phyloP scores from a whole-genome alignment of 2,797 vertebrate species.

The Epinephelus awoara region DNA sequence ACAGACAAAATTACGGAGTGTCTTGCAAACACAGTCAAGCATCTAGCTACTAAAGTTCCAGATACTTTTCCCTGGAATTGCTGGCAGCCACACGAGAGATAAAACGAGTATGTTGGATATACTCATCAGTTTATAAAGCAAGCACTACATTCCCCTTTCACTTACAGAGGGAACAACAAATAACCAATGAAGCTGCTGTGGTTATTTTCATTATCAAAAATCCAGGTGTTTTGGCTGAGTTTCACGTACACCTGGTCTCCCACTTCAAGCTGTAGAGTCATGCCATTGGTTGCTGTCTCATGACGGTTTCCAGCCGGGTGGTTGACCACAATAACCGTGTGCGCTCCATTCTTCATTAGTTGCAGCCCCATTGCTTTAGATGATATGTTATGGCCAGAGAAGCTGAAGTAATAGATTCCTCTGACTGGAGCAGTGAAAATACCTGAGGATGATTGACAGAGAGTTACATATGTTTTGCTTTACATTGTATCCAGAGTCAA shows the following conservation, averaged over 20 bases:
- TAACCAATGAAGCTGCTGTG: constrained; percentile 52
- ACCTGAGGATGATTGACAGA: constrained; percentile 40
- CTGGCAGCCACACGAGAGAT: too few relatives aligned
- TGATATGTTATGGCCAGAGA: constrained; percentile 15
- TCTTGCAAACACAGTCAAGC: too few relatives aligned
- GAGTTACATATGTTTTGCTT: not conserved
- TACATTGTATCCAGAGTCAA: too few relatives aligned
- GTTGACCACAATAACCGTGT: constrained; percentile 33
- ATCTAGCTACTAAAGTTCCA: too few relatives aligned
- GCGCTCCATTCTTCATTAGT: constrained; percentile 56
- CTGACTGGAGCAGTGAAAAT: constrained; percentile 61
- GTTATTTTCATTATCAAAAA: not conserved
- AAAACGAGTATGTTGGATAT: too few relatives aligned
- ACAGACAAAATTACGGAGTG: not conserved
- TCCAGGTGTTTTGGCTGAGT: not conserved
- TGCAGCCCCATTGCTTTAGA: not conserved
- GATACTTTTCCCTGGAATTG: too few relatives aligned
- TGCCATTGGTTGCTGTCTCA: constrained; percentile 55
- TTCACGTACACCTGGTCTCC: constrained; percentile 63
- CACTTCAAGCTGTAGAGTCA: constrained; percentile 39
- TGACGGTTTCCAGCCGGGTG: fast-evolving
- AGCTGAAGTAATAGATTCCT: constrained; percentile 65
- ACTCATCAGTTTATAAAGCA: too few relatives aligned
- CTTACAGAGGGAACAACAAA: constrained; percentile 58
- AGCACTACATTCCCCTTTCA: too few relatives aligned